phyloP scores from a whole-genome alignment of 2,888 invertebrate genomes.

The Pheosia tremula region DNA sequence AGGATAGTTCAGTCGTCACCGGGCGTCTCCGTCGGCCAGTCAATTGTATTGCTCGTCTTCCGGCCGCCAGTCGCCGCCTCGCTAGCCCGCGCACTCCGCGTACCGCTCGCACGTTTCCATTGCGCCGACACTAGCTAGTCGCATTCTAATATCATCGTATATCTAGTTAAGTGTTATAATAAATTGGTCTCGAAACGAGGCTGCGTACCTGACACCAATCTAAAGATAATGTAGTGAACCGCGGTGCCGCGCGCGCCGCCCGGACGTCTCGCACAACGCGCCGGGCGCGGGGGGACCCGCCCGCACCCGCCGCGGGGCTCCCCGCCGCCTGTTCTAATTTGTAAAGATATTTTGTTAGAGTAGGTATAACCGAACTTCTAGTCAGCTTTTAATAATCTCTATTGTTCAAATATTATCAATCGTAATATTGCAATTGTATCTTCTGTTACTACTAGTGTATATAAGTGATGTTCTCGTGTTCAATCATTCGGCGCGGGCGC shows the following conservation, averaged over 20 bases:
- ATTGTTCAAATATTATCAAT: constrained; percentile 71
- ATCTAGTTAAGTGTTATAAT: constrained; percentile 62
- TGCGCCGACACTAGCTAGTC: constrained; percentile 72
- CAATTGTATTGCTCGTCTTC: constrained; percentile 72
- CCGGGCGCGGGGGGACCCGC: constrained; percentile 11
- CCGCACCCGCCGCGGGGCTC: constrained; percentile 29
- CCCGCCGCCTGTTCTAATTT: constrained; percentile 38
- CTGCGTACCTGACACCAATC: constrained; percentile 79
- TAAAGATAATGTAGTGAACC: constrained; percentile 53
- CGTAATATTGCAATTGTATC: constrained; percentile 67
- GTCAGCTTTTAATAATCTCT: constrained; percentile 83
- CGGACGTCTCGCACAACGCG: constrained; percentile 52
- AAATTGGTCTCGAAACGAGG: constrained; percentile 63
- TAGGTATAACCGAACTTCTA: constrained; percentile 79
- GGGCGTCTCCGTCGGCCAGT: constrained; percentile 59
- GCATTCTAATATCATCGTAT: constrained; percentile 61
- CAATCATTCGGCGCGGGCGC: constrained; percentile 42
- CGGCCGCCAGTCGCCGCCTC: constrained; percentile 37
- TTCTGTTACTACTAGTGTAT: constrained; percentile 73
- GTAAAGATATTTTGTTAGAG: constrained; percentile 71
- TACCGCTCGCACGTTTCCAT: constrained; percentile 35
- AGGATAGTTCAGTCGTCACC: constrained; percentile 65
- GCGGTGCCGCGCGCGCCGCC: constrained; percentile 21
- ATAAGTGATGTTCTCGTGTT: constrained; percentile 70
- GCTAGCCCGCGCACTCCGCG: constrained; percentile 12